phyloP scores from a whole-genome alignment of 2,797 vertebrate genomes.

The Discoglossus pictus region DNA sequence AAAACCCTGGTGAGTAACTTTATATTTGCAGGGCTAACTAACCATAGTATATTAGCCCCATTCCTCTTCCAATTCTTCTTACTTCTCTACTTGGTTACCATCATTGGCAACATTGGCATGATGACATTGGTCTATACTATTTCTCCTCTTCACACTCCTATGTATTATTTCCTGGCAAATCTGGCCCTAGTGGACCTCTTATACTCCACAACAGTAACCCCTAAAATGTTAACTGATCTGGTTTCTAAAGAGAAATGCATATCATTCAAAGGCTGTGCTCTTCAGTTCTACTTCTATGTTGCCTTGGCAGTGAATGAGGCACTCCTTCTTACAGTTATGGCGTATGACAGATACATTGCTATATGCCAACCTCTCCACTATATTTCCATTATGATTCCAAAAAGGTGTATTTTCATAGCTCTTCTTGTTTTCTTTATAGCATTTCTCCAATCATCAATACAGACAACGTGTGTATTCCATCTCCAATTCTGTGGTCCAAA shows the following conservation, averaged over 20 bases:
- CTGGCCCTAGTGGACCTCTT: slow-evolving; percentile 57
- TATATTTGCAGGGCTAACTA: slow-evolving; percentile 53
- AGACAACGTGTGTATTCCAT: slow-evolving; percentile 40
- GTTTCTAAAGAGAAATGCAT: slow-evolving; percentile 52
- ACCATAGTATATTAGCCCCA: slow-evolving; percentile 17
- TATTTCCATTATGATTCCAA: slow-evolving; percentile 51
- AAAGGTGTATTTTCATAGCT: slow-evolving; percentile 47
- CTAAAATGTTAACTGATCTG: slow-evolving; percentile 55
- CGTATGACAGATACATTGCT: slow-evolving; percentile 54
- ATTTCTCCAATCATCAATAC: slow-evolving; percentile 7
- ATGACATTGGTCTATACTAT: slow-evolving; percentile 44
- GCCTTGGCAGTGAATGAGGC: slow-evolving; percentile 52
- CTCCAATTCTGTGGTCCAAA: slow-evolving; percentile 51
- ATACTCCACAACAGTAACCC: slow-evolving; percentile 53
- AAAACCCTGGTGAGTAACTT: slow-evolving; percentile 50
- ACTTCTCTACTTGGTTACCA: slow-evolving; percentile 46
- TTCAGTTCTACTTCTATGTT: slow-evolving; percentile 54
- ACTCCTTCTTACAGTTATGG: slow-evolving; percentile 55
- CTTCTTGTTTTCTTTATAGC: slow-evolving; percentile 15
- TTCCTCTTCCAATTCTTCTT: slow-evolving; percentile 50
- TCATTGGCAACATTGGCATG: slow-evolving; percentile 49
- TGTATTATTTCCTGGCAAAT: slow-evolving; percentile 57
- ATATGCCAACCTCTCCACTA: slow-evolving; percentile 59
- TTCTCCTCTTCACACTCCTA: slow-evolving; percentile 52
- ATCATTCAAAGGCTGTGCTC: slow-evolving; percentile 55